Conservation (phyloP, 2,797 vertebrate genomes). For the Cuculus canorus region DNA sequence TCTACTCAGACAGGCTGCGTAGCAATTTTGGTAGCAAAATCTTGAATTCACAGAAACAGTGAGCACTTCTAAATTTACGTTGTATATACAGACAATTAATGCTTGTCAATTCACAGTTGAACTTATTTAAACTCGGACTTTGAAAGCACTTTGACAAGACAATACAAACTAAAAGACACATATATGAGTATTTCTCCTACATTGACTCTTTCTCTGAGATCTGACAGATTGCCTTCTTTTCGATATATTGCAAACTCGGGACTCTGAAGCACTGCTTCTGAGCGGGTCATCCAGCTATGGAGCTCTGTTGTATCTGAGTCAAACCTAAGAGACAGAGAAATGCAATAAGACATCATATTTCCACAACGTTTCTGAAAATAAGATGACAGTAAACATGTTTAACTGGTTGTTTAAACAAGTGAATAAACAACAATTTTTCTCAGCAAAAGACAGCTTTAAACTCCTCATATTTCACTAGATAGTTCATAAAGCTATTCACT, state of each 20-base stretch:
- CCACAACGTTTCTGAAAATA: background rate
- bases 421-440: background rate
- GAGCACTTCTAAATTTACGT: background rate
- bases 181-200: constrained; percentile 74
- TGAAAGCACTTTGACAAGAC: background rate
- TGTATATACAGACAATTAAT: background rate
- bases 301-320: constrained; percentile 96
- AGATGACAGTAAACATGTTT: background rate
- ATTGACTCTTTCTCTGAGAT: constrained; percentile 94
- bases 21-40: background rate
- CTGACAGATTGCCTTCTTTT: constrained; percentile 91
- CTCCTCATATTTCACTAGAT: background rate
- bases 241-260: constrained; percentile 90
- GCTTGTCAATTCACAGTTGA: background rate
- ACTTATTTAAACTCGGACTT: background rate
- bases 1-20: background rate
- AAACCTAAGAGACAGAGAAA: constrained; percentile 82
- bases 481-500: background rate
- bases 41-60: background rate
- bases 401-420: background rate
- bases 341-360: background rate
- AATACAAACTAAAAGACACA: background rate
- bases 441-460: background rate
- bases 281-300: constrained; percentile 98
- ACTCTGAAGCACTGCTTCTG: constrained; percentile 93